Conservation (phyloP, 2,888 invertebrate species). For the Macrosiphum euphorbiae region DNA sequence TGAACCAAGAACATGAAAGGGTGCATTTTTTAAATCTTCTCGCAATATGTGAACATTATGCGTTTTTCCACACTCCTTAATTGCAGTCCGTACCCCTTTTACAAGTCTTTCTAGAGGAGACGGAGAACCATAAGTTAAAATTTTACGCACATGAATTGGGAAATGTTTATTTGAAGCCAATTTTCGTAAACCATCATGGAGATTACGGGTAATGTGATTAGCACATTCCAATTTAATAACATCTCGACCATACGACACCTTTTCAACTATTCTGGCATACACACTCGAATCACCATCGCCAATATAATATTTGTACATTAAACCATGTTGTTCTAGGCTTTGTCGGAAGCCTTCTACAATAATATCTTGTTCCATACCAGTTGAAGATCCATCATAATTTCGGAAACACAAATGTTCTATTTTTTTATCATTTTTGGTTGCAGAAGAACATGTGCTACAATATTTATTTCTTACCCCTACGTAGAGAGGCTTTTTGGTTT, state of each 20-base stretch:
- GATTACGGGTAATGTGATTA: conserved; percentile 19
- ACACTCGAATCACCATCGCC: conserved; percentile 7
- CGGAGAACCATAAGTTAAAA: background rate
- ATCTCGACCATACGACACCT: background rate
- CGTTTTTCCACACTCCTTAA: background rate
- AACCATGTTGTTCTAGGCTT: conserved; percentile 11
- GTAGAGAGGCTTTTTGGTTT: background rate
- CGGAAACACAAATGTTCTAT: conserved; percentile 1
- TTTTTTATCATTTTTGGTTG: background rate
- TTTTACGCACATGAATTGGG: background rate
- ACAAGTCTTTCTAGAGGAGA: conserved; percentile 1
- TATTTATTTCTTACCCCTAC: background rate
- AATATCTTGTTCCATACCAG: conserved; percentile 11
- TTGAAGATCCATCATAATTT: background rate
- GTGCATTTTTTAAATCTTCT: conserved; percentile 29
- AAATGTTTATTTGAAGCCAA: background rate
- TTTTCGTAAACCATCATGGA: background rate
- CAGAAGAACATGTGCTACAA: background rate
- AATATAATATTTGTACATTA: conserved; percentile 20
- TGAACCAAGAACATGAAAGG: background rate
- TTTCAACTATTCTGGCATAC: conserved; percentile 10
- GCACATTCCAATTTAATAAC: conserved; percentile 21
- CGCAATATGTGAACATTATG: background rate
- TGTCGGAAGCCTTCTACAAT: conserved; percentile 16
- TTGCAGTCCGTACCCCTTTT: background rate